Evolutionary conservation across 1,140 invertebrate species (phyloP), one percentile per base, ranked within the genome.

Genomic region (Anoplolepis gracilipes): DNA sequence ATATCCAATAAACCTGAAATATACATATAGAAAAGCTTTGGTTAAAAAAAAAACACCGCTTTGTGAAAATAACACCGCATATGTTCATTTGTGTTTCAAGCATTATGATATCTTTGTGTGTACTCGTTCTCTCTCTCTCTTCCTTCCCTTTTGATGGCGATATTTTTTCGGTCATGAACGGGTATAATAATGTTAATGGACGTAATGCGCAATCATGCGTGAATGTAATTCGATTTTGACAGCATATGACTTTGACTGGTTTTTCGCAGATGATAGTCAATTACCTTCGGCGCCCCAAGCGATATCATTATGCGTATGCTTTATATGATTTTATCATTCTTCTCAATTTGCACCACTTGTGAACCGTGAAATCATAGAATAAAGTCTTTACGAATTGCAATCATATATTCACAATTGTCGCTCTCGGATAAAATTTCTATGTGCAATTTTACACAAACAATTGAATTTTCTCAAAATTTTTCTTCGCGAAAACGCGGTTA

Each of bases 281-380:
- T 81, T 81, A 81, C 67, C 33, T 72, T 72, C 25, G 33, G 49
- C 36, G 78, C 65, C 42, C 42, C 76, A 65, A 81, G 76, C 76
- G 62, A 55, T 55, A 25, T 69, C 62, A 79, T 79, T 81, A 72
- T 46, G 46, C 46, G 46, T 49, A 36, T 72, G 36, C 22, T 72
- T 70, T 57, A 57, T 42, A 30, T 13, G 78, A 82, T 73, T 82
- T 82, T 82, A 82, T 61, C 78, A 36, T 72, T 42, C 25, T 33
- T 81, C 78, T 72, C 67, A 82, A 72, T 59, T n/a, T 25, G 67
- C 78, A 39, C 39, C 49, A 36, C 3, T 39, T 33, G 65, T 13
- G 42, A 69, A 46, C 53, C 78, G 36, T 73, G 42, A 82, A 82
- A 82, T 82, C 39, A 36, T 55, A 30, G 25, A 59, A 82, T 61